These are phyloP conservation scores for Camponotus vicinus DNA, from an alignment of 1,140 invertebrate genomes.

Conservation along the genomic window DNA sequence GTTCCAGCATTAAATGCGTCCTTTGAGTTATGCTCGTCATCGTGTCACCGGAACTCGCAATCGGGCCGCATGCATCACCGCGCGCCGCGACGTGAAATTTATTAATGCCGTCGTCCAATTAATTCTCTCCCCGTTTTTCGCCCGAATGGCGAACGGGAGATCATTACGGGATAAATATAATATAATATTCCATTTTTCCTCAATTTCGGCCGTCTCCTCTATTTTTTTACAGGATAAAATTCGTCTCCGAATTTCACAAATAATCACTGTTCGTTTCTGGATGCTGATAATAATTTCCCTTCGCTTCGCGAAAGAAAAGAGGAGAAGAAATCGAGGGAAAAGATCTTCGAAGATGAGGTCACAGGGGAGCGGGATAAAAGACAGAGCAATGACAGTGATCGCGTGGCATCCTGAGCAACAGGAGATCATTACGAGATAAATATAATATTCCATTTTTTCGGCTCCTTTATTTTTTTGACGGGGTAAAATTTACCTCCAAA, in stretches of 20 bases:
- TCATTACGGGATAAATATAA: slow-evolving; percentile 38
- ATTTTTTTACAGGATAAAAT: neutral
- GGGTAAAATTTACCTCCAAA: neutral
- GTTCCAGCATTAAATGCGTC: slow-evolving; percentile 75
- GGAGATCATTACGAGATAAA: slow-evolving; percentile 33
- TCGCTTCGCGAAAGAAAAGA: no score
- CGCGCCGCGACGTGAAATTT: slow-evolving; percentile 55
- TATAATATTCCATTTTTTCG: slow-evolving; percentile 3
- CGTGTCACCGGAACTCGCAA: slow-evolving; percentile 67
- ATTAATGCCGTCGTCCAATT: slow-evolving; percentile 59
- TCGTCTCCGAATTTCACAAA: neutral
- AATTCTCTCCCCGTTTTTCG: slow-evolving; percentile 26
- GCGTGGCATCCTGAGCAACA: no score
- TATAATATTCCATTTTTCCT: slow-evolving; percentile 24
- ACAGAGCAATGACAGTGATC: no score
- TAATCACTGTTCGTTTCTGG: neutral
- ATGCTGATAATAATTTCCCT: no score
- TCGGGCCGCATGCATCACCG: slow-evolving; percentile 48
- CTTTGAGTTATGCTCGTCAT: slow-evolving; percentile 76
- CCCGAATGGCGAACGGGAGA: neutral
- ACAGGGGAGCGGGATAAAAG: no score
- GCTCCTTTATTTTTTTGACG: neutral
- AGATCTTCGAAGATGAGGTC: no score
- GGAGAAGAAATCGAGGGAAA: no score
- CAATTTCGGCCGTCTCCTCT: neutral